Conservation (phyloP, 1,140 invertebrate genomes). For the Drosophila willistoni region DNA sequence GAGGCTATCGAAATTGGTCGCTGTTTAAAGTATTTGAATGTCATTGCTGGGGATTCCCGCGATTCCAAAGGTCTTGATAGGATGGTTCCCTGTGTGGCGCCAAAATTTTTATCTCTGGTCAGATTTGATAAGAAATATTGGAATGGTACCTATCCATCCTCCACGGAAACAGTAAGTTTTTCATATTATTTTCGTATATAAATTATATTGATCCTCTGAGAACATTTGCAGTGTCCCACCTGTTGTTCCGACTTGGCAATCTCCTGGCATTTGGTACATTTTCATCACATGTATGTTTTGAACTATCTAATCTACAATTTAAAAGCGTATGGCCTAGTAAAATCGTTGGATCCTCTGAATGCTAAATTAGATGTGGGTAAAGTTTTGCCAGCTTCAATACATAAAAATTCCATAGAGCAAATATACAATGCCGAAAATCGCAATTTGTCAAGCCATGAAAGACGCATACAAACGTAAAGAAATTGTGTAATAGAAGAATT, state of each 20-base stretch:
- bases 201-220: neutral
- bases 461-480: too few relatives aligned
- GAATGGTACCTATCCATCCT: constrained; percentile 54
- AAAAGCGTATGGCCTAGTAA: constrained; percentile 89
- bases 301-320: constrained; percentile 98
- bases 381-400: constrained; percentile 35
- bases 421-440: constrained; percentile 53
- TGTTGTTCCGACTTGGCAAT: constrained; percentile 98
- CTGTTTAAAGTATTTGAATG: constrained; percentile 93
- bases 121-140: constrained; percentile 24
- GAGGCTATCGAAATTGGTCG: constrained; percentile 97
- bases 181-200: constrained; percentile 84
- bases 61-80: constrained; percentile 92
- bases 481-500: too few relatives aligned
- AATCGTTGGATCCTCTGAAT: constrained; percentile 21
- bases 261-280: constrained; percentile 97
- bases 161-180: constrained; percentile 55
- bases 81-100: constrained; percentile 93
- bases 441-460: too few relatives aligned
- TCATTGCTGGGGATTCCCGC: constrained; percentile 93
- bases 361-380: constrained; percentile 47
- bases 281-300: constrained; percentile 96
- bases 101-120: constrained; percentile 30
- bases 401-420: constrained; percentile 13
- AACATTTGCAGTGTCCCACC: constrained; percentile 82